These are phyloP conservation scores for Oxystoma pomonae DNA, from an alignment of 2,888 invertebrate genomes.

Conservation along the genomic window DNA sequence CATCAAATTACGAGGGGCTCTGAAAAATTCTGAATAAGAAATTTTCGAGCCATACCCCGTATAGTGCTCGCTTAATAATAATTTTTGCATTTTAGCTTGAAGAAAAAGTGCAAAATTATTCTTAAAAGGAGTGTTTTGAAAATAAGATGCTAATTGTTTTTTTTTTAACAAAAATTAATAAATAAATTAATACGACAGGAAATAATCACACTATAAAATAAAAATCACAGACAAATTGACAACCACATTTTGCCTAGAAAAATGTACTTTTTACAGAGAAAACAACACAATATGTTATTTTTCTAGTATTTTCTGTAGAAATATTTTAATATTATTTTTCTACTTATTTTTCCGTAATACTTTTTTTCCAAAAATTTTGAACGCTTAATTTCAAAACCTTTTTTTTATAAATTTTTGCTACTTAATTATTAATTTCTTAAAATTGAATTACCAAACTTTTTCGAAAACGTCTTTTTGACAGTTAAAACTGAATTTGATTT, in stretches of 20 bases:
- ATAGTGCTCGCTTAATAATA: not conserved
- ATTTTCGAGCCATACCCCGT: not conserved
- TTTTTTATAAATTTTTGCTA: not conserved
- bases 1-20: not conserved
- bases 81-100: not conserved
- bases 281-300: not conserved
- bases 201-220: not conserved
- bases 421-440: slow-evolving; percentile 15
- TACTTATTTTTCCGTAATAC: not conserved
- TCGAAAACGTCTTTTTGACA: slow-evolving; percentile 8
- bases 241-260: not conserved
- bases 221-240: not conserved
- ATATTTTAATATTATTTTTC: not conserved
- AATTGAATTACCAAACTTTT: too few relatives aligned
- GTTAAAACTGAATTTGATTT: slow-evolving; percentile 14
- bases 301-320: not conserved
- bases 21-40: not conserved
- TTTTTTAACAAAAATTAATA: too few relatives aligned
- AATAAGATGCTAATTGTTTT: too few relatives aligned
- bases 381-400: too few relatives aligned
- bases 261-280: too few relatives aligned
- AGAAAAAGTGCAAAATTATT: not conserved
- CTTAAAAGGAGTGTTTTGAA: not conserved
- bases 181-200: too few relatives aligned
- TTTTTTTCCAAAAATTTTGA: not conserved